Evolutionary conservation across 2,797 vertebrate genomes (phyloP), one percentile per base, ranked within the genome.

Genomic region (Cirrhinus mrigala): DNA sequence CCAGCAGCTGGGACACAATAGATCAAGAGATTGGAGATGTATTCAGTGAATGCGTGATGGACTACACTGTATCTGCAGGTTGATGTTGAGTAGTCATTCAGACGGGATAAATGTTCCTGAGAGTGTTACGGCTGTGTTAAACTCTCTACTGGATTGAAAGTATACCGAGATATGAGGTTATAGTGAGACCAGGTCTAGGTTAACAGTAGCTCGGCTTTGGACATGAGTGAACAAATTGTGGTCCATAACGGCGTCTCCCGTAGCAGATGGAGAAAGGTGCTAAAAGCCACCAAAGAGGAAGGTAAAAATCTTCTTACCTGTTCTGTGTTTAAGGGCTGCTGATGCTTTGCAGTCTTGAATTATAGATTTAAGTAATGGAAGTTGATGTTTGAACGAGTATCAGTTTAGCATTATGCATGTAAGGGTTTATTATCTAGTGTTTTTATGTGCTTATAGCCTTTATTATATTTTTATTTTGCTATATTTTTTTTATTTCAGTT

Each of bases 221-320:
- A 87, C 8, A 74, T 48, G 70, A 74, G 29, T 37, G 52, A 78
- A 69, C 79, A 60, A 20, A 60, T 69, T 66, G 71, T 83, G 29
- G 14, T 74, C 52, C 62, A 76, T 37, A 56, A 84, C 18, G 62
- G 14, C 44, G 15, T 81, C 14, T 82, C 82, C 69, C 87, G 44
- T 29, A 70, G 83, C 64, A 80, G 58, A 81, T 87, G 88, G 90
- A 87, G 76, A 66, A 89, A 79, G 81, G 79, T 84, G 56, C 54
- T 89, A 56, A 80, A 87, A 71, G 82, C 71, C 74, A 16, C 73
- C 58, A 87, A 83, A 79, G 80, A 87, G 44, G 37, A 84, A 80
- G 71, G 81, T 77, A 74, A 80, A 87, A 89, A 37, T 7, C 22
- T 14, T 44, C 40, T 44, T 44, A 8, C 27, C 37, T 18, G 6